These are phyloP conservation scores for Monoplex corrugatus DNA, from an alignment of 2,888 invertebrate species.

Conservation along the genomic window DNA sequence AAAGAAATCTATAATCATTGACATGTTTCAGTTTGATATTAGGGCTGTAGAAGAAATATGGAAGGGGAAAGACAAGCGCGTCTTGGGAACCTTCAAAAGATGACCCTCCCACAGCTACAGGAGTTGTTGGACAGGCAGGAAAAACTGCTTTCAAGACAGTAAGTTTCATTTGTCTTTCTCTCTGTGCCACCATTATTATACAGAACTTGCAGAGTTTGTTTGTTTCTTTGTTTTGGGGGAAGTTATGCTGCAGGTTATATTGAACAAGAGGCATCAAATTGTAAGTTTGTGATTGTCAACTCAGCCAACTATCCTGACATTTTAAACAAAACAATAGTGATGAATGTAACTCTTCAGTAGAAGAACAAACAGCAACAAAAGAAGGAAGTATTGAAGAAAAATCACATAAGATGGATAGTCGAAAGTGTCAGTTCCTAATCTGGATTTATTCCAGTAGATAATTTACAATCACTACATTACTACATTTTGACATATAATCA, in stretches of 20 bases:
- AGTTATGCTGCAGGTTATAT: background rate
- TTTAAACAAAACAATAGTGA: no score
- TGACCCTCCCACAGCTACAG: constrained; percentile 55
- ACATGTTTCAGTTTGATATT: no score
- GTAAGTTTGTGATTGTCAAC: background rate
- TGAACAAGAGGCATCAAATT: background rate
- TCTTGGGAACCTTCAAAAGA: constrained; percentile 58
- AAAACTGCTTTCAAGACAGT: constrained; percentile 59
- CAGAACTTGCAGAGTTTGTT: background rate
- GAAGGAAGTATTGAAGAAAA: no score
- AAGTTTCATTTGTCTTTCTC: background rate
- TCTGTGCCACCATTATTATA: background rate
- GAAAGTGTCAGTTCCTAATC: no score
- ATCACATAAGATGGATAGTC: no score
- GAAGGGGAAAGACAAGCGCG: constrained; percentile 57
- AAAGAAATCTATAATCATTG: no score
- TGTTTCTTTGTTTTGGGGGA: background rate
- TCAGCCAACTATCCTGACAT: no score
- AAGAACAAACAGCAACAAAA: no score
- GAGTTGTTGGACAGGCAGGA: constrained; percentile 61
- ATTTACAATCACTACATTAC: no score
- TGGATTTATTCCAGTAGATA: no score
- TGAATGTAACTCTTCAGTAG: no score
- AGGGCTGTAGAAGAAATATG: background rate
- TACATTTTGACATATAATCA: no score